Percentiles rank a stretch among this genome's conserved stretches.
Evolutionary conservation across 2,113 vertebrate species (phyloP).

Genomic region (Macquaria australasica): DNA sequence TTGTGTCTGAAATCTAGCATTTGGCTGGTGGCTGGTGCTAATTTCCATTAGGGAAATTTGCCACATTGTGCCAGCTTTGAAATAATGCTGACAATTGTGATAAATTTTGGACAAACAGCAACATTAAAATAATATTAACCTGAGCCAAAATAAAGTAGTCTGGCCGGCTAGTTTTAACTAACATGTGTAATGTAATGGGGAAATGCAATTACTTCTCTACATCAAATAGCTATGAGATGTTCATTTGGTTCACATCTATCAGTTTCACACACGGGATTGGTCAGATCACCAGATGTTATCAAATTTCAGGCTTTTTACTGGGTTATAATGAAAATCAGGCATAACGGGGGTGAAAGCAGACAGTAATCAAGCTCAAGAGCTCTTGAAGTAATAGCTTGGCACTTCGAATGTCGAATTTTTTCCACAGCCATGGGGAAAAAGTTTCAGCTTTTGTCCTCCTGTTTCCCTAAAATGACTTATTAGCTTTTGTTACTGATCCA

Average conservation of each 20-base stretch:
- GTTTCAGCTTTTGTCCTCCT: constrained; percentile 8
- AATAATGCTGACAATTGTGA: not conserved
- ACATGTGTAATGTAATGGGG: not conserved
- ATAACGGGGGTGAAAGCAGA: not conserved
- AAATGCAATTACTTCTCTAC: not conserved
- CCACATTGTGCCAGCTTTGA: not conserved
- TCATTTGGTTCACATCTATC: not conserved
- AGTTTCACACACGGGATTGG: constrained; percentile 5
- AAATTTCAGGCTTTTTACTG: constrained; percentile 6
- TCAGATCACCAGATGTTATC: constrained; percentile 8
- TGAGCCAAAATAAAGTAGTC: not conserved
- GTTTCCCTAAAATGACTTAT: constrained; percentile 20
- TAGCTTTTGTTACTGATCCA: constrained; percentile 37
- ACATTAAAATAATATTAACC: not conserved
- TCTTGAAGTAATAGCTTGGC: constrained; percentile 31
- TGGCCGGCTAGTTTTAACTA: not conserved
- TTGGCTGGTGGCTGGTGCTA: no score
- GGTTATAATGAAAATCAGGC: constrained; percentile 21
- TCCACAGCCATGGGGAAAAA: not conserved
- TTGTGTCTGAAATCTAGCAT: no score
- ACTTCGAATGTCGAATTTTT: constrained; percentile 13
- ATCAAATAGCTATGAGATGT: not conserved
- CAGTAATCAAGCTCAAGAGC: constrained; percentile 35
- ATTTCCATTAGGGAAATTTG: no score
- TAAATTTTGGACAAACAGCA: not conserved